Percentiles rank a stretch among this genome's conserved stretches.
These are phyloP conservation scores for Bugula neritina DNA, from an alignment of 2,888 invertebrate species.

Conservation along the genomic window DNA sequence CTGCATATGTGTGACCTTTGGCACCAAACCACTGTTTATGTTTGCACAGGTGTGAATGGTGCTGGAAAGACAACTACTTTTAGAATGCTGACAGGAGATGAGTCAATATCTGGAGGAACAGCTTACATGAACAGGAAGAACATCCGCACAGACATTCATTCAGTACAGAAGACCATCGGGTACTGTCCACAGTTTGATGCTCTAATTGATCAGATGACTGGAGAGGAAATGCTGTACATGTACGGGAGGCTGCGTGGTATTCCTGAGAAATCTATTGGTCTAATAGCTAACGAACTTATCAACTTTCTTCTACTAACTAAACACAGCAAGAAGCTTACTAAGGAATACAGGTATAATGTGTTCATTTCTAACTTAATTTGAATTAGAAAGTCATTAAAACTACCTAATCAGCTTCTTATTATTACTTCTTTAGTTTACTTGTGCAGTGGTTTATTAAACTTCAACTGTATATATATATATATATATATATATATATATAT, in stretches of 20 bases:
- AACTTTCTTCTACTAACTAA: slow-evolving; percentile 29
- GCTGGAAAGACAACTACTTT: slow-evolving; percentile 66
- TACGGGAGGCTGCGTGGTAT: slow-evolving; percentile 32
- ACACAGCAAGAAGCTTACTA: slow-evolving; percentile 29
- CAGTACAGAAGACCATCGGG: slow-evolving; percentile 68
- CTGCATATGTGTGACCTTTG: too few relatives aligned
- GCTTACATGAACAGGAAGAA: slow-evolving; percentile 62
- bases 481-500: too few relatives aligned
- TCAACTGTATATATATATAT: too few relatives aligned
- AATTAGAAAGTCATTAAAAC: too few relatives aligned
- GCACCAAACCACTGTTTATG: too few relatives aligned
- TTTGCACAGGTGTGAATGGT: slow-evolving; percentile 54
- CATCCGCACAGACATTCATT: slow-evolving; percentile 38
- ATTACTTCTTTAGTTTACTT: too few relatives aligned
- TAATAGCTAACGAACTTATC: slow-evolving; percentile 30
- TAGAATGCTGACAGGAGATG: slow-evolving; percentile 69
- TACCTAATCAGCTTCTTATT: too few relatives aligned
- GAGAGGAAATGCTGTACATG: slow-evolving; percentile 33
- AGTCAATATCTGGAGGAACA: slow-evolving; percentile 64
- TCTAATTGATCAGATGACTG: slow-evolving; percentile 35
- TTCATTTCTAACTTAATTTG: too few relatives aligned
- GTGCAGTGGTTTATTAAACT: too few relatives aligned
- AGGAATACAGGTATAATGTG: not conserved
- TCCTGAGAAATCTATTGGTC: slow-evolving; percentile 28
- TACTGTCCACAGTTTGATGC: slow-evolving; percentile 61